Base-by-base conservation (phyloP, 2,888 invertebrate species). In the Schizaphis graminum region DNA sequence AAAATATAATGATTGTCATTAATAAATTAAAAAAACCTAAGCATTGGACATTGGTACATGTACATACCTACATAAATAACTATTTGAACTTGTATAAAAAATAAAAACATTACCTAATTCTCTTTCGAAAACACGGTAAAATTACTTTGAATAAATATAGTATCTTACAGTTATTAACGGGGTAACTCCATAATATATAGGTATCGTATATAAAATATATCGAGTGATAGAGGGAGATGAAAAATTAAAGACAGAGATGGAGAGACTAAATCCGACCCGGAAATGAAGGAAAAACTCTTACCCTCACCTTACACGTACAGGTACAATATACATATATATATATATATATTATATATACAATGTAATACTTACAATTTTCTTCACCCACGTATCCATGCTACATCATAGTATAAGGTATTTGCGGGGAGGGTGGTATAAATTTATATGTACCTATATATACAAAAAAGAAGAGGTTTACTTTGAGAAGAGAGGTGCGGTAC, bases 221-320 rank as follows among this genome's bases (percentile, higher is more conserved):
- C 3, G 67, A 21, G 7, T 67, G 16, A 67, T 67, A 21, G 35
- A 67, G 5, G 67, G 67, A 67, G 67, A 7, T n/a, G 5, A 16
- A n/a, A 0, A n/a, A n/a, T n/a, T n/a, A n/a, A 13, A n/a, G 67
- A 35, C n/a, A 88, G 88, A 28, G 87, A n/a, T 24, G 21, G 41
- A 41, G 56, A 1, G 11, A 41, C 24, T 89, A 89, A 89, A 56
- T 89, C 56, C 88, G 56, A 67, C 41, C n/a, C 35, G 88, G 88
- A 88, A 35, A 35, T 89, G 56, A 89, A 56, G 56, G 88, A 26
- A 87, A 47, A 87, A 87, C 47, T 87, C 49, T n/a, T 87, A 85
- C 26, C 16, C 44, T 44, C 44, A 53, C 53, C 49, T 16, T 5
- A 53, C 21, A 53, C 53, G 16, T 21, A 53, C 13, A 3, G 1